phyloP scores from a whole-genome alignment of 2,797 vertebrate species.

The Lophius americanus region DNA sequence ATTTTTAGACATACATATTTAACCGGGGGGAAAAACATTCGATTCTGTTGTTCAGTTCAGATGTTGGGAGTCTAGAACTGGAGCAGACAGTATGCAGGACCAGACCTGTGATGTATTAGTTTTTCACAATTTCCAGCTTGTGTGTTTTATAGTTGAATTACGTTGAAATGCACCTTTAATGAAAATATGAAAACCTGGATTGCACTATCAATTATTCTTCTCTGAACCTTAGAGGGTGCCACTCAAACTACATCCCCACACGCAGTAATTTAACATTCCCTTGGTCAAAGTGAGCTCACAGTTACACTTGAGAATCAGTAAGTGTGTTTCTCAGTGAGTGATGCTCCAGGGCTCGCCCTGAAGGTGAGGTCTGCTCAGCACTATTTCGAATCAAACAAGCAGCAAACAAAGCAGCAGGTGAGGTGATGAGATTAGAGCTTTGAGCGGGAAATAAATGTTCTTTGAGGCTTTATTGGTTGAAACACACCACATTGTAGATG shows the following conservation, averaged over 20 bases:
- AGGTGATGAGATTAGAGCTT: not conserved
- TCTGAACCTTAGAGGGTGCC: slow-evolving; percentile 1
- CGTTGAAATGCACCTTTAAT: not conserved
- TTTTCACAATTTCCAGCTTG: not conserved
- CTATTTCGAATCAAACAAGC: slow-evolving; percentile 23
- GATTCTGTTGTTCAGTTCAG: not conserved
- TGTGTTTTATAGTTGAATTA: slow-evolving; percentile 6
- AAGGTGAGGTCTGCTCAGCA: slow-evolving; percentile 2
- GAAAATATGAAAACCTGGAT: not conserved
- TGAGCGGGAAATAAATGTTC: slow-evolving; percentile 7
- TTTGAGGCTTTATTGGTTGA: slow-evolving; percentile 1
- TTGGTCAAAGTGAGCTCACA: slow-evolving; percentile 8
- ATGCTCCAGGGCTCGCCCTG: slow-evolving; percentile 5
- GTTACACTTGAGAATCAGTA: slow-evolving; percentile 24
- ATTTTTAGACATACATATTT: not conserved
- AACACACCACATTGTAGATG: not conserved
- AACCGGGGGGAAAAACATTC: not conserved
- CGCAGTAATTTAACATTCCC: not conserved
- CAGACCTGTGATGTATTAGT: not conserved
- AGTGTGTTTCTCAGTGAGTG: slow-evolving; percentile 14
- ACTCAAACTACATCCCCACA: not conserved
- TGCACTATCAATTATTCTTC: not conserved
- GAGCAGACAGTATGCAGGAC: slow-evolving; percentile 15
- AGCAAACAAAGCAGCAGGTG: slow-evolving; percentile 22
- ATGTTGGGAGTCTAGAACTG: not conserved